phyloP scores from a whole-genome alignment of 2,797 vertebrate genomes.

The Ctenopoma multispine region DNA sequence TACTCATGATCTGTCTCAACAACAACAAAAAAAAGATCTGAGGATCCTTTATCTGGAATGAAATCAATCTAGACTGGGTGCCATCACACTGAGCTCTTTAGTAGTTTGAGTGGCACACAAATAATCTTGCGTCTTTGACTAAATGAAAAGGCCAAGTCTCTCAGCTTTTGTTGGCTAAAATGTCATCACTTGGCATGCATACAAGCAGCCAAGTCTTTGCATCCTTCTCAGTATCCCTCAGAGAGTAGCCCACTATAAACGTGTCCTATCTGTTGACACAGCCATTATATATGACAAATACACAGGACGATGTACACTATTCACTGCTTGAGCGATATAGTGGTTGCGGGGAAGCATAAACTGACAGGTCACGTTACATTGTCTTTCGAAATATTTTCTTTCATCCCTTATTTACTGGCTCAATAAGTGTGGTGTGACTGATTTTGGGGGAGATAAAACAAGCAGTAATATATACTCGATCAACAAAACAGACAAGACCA shows the following conservation, averaged over 20 bases:
- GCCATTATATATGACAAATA: conserved; percentile 64
- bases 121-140: conserved; percentile 71
- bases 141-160: conserved; percentile 71
- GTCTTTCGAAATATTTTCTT: no score
- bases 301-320: conserved; percentile 11
- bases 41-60: conserved; percentile 67
- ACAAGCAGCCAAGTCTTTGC: conserved; percentile 68
- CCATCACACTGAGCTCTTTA: conserved; percentile 61
- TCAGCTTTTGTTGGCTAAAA: conserved; percentile 75
- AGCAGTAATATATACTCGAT: no score
- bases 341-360: not conserved
- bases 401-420: no score
- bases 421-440: no score
- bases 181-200: conserved; percentile 76
- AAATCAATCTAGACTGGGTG: conserved; percentile 66
- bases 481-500: no score
- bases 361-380: no score
- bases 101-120: conserved; percentile 71
- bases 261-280: conserved; percentile 56
- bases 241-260: conserved; percentile 71
- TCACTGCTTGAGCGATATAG: conserved; percentile 29
- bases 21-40: conserved; percentile 50
- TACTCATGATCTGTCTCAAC: conserved; percentile 28
- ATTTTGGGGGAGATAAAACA: no score
- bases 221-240: conserved; percentile 64